Percentiles rank a stretch among this genome's conserved stretches.
phyloP scores from a whole-genome alignment of 2,113 vertebrate genomes.

The Crotophaga sulcirostris region DNA sequence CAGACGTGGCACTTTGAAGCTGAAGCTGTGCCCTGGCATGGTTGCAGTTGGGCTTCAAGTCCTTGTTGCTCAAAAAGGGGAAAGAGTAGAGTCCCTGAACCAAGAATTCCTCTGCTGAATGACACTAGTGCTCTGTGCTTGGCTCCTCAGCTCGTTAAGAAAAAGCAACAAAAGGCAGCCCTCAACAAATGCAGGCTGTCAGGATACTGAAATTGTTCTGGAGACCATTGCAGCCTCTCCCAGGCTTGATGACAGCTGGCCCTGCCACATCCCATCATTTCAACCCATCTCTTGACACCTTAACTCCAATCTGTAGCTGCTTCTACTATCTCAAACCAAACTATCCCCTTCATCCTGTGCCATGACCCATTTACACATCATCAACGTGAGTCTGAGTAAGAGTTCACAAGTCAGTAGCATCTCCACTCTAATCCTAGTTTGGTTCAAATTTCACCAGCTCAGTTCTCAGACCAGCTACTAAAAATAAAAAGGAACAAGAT shows the following conservation, averaged over 20 bases:
- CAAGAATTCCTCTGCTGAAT: neutral
- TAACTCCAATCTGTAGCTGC: neutral
- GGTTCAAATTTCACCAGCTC: neutral
- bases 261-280: neutral
- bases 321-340: neutral
- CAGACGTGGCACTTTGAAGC: neutral
- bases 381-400: accelerated
- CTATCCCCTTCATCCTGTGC: neutral
- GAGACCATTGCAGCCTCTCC: neutral
- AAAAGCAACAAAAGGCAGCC: neutral
- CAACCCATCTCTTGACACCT: neutral
- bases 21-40: neutral
- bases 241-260: neutral
- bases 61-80: neutral
- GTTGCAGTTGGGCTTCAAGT: neutral
- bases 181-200: neutral
- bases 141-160: neutral
- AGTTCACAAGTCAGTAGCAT: neutral
- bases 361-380: neutral
- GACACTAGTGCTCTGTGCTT: neutral
- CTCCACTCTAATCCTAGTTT: neutral
- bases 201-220: neutral
- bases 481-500: neutral
- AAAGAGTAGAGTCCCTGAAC: neutral
- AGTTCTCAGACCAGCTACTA: neutral